Evolutionary conservation across 2,888 invertebrate species (phyloP), one percentile per base, ranked within the genome.

Genomic region (Oligia latruncula): DNA sequence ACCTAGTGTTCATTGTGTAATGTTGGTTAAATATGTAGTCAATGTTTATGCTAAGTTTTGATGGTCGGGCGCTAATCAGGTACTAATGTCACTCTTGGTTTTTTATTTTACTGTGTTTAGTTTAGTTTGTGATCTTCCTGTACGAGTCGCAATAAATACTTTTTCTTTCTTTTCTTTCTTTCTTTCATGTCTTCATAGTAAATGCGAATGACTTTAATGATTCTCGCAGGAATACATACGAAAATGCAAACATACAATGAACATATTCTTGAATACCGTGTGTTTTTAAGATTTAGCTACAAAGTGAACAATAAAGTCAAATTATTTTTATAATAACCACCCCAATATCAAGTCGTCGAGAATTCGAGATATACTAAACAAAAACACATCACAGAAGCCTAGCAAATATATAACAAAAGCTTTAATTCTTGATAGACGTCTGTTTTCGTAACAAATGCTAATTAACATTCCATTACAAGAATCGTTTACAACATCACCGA

Each of bases 391-490:
- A 75, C 60, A 43, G 62, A 76, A 64, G n/a, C 2, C 71, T 52
- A 46, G 23, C 55, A 58, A 58, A 23, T 23, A 58, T 23, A 58
- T 1, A 23, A 58, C 23, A 58, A 58, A 58, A 58, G 23, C 23
- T 76, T 77, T 68, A 35, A 29, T 66, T 55, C 65, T 78, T 77
- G 77, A 83, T 77, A 75, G 82, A 80, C 75, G 78, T 78, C 71
- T 29, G 60, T 80, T 79, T 77, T 81, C 55, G 80, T 78, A 84
- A 77, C 80, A 80, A 79, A 84, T 83, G 49, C 82, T 87, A 90
- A 87, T 89, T 86, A 89, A 86, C 71, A 89, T 89, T 90, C 86
- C 90, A 82, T 83, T 83, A 83, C 79, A 83, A 81, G 82, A 78
- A 82, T 80, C 75, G 83, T 87, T 90, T 84, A 80, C 90, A 72